phyloP scores from a whole-genome alignment of 2,113 vertebrate genomes.

The Brachypteracias leptosomus region DNA sequence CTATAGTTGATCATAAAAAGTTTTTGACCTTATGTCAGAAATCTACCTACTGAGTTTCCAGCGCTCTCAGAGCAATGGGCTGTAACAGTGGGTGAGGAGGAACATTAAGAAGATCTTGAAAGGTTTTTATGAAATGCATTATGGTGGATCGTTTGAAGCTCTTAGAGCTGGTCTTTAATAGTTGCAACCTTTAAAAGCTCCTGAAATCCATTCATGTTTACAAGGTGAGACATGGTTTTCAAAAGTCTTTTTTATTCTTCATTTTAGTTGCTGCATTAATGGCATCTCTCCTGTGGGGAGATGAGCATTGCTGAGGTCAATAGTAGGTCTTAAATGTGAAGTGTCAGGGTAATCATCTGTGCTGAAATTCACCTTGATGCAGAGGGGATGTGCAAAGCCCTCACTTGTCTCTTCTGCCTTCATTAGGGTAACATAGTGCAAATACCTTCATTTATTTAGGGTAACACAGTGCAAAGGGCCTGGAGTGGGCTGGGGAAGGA shows the following conservation, averaged over 20 bases:
- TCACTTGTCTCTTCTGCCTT: not conserved
- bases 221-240: slow-evolving; percentile 7
- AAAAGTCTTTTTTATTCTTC: not conserved
- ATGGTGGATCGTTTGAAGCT: slow-evolving; percentile 3
- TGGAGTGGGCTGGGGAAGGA: not conserved
- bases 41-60: not conserved
- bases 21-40: slow-evolving; percentile 1
- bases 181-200: not conserved
- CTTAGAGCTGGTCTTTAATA: slow-evolving; percentile 6
- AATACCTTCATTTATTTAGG: not conserved
- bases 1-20: not conserved
- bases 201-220: slow-evolving; percentile 17
- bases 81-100: not conserved
- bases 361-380: not conserved
- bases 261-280: not conserved
- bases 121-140: not conserved
- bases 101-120: slow-evolving; percentile 18
- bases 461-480: not conserved
- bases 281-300: not conserved
- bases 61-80: not conserved
- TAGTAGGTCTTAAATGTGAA: not conserved
- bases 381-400: not conserved
- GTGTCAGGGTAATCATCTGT: not conserved
- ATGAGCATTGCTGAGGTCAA: not conserved
- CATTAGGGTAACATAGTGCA: not conserved